phyloP scores from a whole-genome alignment of 2,797 vertebrate genomes.

The Melopsittacus undulatus region DNA sequence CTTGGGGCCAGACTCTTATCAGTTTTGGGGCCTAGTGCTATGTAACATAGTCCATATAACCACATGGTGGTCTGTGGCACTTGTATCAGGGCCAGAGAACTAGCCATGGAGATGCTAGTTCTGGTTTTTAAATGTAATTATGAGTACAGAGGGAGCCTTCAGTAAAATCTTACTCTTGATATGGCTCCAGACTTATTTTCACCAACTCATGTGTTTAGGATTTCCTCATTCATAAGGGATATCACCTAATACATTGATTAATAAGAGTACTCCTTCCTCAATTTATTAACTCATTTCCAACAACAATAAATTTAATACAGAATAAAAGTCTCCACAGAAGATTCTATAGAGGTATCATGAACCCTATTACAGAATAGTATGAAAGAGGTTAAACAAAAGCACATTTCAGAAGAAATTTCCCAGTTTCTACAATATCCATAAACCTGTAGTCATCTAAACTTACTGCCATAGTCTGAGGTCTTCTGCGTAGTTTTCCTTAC shows the following conservation, averaged over 20 bases:
- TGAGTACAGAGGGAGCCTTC: neutral
- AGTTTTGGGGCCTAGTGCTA: neutral
- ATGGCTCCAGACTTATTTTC: neutral
- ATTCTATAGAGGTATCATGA: neutral
- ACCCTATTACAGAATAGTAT: neutral
- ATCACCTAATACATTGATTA: neutral
- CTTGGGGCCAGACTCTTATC: neutral
- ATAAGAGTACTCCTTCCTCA: neutral
- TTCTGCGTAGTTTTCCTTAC: neutral
- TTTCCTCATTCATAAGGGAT: neutral
- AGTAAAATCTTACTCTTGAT: neutral
- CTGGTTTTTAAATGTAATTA: neutral
- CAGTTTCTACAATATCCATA: neutral
- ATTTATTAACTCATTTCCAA: neutral
- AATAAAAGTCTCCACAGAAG: neutral
- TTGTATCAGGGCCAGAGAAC: neutral
- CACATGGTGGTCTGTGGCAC: neutral
- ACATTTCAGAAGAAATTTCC: neutral
- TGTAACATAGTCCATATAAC: neutral
- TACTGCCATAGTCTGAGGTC: neutral
- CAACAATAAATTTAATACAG: neutral
- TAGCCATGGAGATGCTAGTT: accelerated
- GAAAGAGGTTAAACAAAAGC: neutral
- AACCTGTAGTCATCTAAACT: neutral
- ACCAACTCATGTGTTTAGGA: neutral